Base-by-base conservation (phyloP, 2,113 vertebrate genomes). In the Phaethon lepturus region DNA sequence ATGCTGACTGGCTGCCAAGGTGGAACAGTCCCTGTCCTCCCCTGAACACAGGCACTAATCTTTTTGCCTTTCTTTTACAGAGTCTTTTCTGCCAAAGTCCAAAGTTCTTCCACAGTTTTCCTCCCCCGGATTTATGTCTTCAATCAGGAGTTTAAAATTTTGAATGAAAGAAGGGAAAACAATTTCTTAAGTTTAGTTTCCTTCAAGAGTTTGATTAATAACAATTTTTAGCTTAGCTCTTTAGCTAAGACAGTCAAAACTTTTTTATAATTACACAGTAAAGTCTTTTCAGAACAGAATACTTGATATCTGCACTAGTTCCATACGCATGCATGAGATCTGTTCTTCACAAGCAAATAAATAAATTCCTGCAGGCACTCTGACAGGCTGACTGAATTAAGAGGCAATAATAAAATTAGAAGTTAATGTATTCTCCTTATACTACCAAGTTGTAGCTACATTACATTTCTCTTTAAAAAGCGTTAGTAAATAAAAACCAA, bases 391-490 rank as follows among this genome's bases (percentile, higher is more conserved):
- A 59, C 17, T 42, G 22, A 69, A 76, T 72, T 7, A 40, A 66
- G 6, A 55, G 0, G 7, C 4, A 7, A 13, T 26, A 82, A 53
- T 7, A 74, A 77, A 62, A 49, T 7, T 1, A 53, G 0, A 67
- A 68, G 33, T 9, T 19, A 49, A 58, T 0, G 1, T 10, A 19
- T 5, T 69, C 5, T 10, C 49, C n/a, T 23, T 26, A 17, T 3
- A 11, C 22, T 28, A 19, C 4, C 29, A 42, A 62, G 9, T 1
- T 31, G 50, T 11, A 82, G 22, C 22, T 29, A 67, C 13, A 71
- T 8, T 0, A 52, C 0, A 0, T 13, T 59, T 17, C 18, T 12
- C 13, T 50, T 60, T 11, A 3, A 38, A 78, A 33, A 15, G 16
- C 1, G 7, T 3, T 9, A n/a, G 15, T 1, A 53, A 56, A 71